Conservation (phyloP, 2,888 invertebrate species). For the Flexamia atlantica region DNA sequence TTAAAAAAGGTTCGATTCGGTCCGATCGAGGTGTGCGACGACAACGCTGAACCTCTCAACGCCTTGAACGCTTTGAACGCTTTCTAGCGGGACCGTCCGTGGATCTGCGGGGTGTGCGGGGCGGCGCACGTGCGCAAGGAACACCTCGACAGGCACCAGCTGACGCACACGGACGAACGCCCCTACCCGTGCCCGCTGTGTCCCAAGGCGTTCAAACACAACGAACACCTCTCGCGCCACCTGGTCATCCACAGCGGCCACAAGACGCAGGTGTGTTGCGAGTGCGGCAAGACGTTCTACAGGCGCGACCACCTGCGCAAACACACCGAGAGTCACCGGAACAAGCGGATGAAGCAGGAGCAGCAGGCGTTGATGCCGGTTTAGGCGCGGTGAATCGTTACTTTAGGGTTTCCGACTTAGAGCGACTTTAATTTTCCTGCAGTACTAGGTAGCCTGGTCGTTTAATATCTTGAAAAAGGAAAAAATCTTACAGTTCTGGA, state of each 20-base stretch:
- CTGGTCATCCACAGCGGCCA: constrained; percentile 77
- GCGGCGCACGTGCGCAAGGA: constrained; percentile 76
- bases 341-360: constrained; percentile 64
- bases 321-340: constrained; percentile 75
- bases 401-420: too few species aligned
- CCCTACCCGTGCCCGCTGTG: constrained; percentile 72
- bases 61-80: constrained; percentile 34
- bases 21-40: constrained; percentile 41
- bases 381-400: background rate
- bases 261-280: constrained; percentile 74
- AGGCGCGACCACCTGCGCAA: constrained; percentile 77
- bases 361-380: background rate
- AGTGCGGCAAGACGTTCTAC: constrained; percentile 76
- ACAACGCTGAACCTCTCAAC: constrained; percentile 38
- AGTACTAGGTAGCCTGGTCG: too few species aligned
- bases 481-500: too few species aligned
- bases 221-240: constrained; percentile 77
- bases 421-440: too few species aligned
- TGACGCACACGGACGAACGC: constrained; percentile 75
- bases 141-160: constrained; percentile 76
- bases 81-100: constrained; percentile 73
- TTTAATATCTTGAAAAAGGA: too few species aligned
- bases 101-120: constrained; percentile 76
- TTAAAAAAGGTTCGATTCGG: constrained; percentile 63
- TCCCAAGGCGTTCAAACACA: constrained; percentile 74